These are phyloP conservation scores for Heliangelus exortis DNA, from an alignment of 2,797 vertebrate species.

Conservation along the genomic window DNA sequence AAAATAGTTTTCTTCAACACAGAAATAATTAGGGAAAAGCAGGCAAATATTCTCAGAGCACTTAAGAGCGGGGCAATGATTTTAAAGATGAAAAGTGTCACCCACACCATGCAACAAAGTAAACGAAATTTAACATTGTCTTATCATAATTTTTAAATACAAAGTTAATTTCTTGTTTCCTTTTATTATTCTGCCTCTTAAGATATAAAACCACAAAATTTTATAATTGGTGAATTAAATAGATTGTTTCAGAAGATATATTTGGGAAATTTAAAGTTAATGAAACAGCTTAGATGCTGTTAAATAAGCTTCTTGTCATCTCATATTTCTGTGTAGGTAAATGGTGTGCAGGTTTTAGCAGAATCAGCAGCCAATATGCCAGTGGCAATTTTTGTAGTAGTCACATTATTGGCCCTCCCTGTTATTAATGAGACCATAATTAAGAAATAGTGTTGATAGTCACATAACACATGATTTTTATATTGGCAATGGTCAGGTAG, in stretches of 20 bases:
- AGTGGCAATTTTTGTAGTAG: slow-evolving; percentile 81
- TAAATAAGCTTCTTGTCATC: slow-evolving; percentile 86
- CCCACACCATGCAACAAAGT: not conserved
- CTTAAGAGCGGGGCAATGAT: not conserved
- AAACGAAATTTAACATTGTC: not conserved
- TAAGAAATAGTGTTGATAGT: slow-evolving; percentile 87
- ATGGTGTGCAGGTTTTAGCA: slow-evolving; percentile 83
- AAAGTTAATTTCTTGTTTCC: not conserved
- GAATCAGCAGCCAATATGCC: slow-evolving; percentile 87
- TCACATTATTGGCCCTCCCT: slow-evolving; percentile 80
- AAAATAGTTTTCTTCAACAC: not conserved
- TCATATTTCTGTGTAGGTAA: slow-evolving; percentile 84
- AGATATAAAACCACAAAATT: not conserved
- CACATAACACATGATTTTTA: slow-evolving; percentile 82
- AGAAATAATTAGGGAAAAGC: not conserved
- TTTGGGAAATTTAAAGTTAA: slow-evolving; percentile 83
- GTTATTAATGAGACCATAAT: slow-evolving; percentile 92
- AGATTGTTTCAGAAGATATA: slow-evolving; percentile 22
- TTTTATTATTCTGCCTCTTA: not conserved
- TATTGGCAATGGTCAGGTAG: slow-evolving; percentile 57
- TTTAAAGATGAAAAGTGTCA: slow-evolving; percentile 9
- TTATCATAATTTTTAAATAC: not conserved
- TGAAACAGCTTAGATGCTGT: slow-evolving; percentile 66
- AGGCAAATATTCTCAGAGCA: not conserved
- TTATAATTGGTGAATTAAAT: slow-evolving; percentile 14